Evolutionary conservation across 2,113 vertebrate species (phyloP).

Genomic region (Otus sunia): DNA sequence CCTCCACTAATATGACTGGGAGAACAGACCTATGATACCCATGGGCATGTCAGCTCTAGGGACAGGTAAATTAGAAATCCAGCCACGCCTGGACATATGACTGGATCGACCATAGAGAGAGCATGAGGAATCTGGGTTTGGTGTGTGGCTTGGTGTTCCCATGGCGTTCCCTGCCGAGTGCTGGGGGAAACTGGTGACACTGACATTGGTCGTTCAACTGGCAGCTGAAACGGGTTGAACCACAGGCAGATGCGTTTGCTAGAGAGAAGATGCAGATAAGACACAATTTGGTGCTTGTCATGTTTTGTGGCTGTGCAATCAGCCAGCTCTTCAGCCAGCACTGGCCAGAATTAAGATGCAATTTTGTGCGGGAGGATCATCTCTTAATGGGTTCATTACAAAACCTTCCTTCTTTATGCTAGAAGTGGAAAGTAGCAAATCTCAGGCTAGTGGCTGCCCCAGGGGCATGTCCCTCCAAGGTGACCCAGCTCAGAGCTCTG

Average conservation of each 20-base stretch:
- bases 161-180: background rate
- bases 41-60: background rate
- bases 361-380: background rate
- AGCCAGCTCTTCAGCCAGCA: background rate
- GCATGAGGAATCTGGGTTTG: background rate
- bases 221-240: background rate
- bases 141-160: background rate
- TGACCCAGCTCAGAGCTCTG: background rate
- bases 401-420: background rate
- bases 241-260: background rate
- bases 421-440: background rate
- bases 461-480: background rate
- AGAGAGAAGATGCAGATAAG: background rate
- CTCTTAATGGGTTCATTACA: background rate
- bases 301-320: background rate
- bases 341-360: background rate
- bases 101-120: background rate
- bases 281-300: background rate
- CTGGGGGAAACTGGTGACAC: background rate
- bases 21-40: background rate
- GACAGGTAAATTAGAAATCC: background rate
- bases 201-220: rapidly evolving
- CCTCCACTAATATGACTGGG: background rate
- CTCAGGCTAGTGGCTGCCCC: background rate
- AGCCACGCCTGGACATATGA: background rate